phyloP scores from a whole-genome alignment of 2,113 vertebrate genomes.

The Sula dactylatra region DNA sequence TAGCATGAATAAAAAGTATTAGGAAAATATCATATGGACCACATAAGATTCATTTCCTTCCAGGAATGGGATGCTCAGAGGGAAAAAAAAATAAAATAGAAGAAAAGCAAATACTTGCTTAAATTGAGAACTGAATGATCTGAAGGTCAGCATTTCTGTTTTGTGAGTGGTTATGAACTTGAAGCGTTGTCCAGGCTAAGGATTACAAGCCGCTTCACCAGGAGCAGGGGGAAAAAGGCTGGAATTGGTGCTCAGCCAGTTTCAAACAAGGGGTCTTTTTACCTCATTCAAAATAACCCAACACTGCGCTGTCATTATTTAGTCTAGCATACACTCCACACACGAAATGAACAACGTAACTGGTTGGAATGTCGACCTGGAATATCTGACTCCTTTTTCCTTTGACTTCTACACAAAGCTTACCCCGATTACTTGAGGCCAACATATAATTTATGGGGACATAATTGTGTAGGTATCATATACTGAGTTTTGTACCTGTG shows the following conservation, averaged over 20 bases:
- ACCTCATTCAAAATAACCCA: not conserved
- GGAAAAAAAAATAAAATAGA: not conserved
- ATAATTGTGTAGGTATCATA: fast-evolving
- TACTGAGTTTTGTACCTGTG: not conserved
- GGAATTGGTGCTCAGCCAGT: not conserved
- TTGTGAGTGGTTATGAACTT: not conserved
- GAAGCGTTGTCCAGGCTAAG: not conserved
- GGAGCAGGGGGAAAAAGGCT: not conserved
- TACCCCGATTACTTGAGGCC: not conserved
- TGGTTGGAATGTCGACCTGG: not conserved
- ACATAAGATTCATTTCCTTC: slow-evolving; percentile 31
- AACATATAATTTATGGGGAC: not conserved
- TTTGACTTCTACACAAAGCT: not conserved
- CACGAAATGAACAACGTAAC: not conserved
- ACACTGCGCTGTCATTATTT: not conserved
- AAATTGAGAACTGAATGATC: not conserved
- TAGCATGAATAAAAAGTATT: not conserved
- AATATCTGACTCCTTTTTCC: not conserved
- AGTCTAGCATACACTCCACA: not conserved
- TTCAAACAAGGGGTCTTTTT: not conserved
- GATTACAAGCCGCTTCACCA: not conserved
- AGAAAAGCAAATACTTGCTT: not conserved
- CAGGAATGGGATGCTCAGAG: not conserved
- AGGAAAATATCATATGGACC: not conserved
- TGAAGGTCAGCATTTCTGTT: not conserved